A percentile compares a stretch with the other conserved stretches of the same genome.
Conservation (phyloP, 2,888 invertebrate species). For the Acanthopleura granulata region DNA sequence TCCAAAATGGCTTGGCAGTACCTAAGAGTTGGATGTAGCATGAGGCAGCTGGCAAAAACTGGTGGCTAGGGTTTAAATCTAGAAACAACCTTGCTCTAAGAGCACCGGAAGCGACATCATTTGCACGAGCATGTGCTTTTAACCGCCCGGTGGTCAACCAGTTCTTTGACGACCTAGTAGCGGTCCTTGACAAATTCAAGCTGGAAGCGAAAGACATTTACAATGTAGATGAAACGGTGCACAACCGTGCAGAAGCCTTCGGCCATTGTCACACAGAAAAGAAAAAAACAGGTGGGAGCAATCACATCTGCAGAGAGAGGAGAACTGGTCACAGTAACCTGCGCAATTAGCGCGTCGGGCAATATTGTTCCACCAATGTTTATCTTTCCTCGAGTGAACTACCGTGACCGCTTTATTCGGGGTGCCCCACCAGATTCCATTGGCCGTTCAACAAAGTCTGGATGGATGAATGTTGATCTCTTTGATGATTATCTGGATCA, state of each 20-base stretch:
- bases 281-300: conserved; percentile 9
- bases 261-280: not conserved
- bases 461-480: conserved; percentile 32
- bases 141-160: not conserved
- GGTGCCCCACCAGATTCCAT: conserved; percentile 26
- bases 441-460: conserved; percentile 25
- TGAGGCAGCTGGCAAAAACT: conserved; percentile 18
- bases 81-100: conserved; percentile 12
- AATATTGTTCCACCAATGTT: conserved; percentile 28
- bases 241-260: not conserved
- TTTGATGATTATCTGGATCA: conserved; percentile 32
- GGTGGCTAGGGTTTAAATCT: conserved; percentile 22
- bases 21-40: conserved; percentile 11
- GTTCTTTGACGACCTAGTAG: conserved; percentile 21
- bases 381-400: conserved; percentile 29
- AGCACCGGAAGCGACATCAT: conserved; percentile 20
- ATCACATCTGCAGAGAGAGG: conserved; percentile 25
- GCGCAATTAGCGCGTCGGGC: conserved; percentile 23
- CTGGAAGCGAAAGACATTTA: conserved; percentile 14
- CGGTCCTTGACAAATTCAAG: conserved; percentile 24
- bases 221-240: conserved; percentile 15
- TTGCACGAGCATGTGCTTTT: conserved; percentile 19
- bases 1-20: too few species aligned
- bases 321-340: conserved; percentile 25
- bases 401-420: conserved; percentile 23